Base-by-base conservation (phyloP, 2,888 invertebrate genomes). In the Scaptomyza polygonia region DNA sequence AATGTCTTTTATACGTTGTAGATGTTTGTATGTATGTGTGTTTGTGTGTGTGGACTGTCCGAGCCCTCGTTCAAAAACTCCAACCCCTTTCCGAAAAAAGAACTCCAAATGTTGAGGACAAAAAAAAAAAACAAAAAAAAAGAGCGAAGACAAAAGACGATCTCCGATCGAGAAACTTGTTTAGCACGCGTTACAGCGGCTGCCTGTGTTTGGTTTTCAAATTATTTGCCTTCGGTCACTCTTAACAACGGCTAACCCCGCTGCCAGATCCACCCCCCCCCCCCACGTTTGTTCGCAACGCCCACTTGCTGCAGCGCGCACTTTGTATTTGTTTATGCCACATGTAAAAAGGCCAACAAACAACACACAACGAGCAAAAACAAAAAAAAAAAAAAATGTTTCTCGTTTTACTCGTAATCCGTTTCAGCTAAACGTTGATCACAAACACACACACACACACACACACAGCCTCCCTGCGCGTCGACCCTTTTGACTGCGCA, bases 131-230 rank as follows among this genome's bases (percentile, higher is more conserved):
- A 25, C 25, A 25, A 25, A 25, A 25, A 56, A 34, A 43, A 27
- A 5, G 44, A 58, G n/a, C n/a, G 11, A 27, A 30, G 30, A 47
- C 47, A 32, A 86, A 72, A 81, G 75, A 79, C 77, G 79, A 72
- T 82, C 88, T 67, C 40, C 65, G 82, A 78, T 76, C 83, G 58
- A 77, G 66, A 84, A 83, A 87, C 87, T 88, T 88, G 87, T 89
- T 87, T 89, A 89, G 87, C 89, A 89, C 87, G 89, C 89, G 87
- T 87, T 89, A 76, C 89, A 79, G 74, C 86, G 78, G 89, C 87
- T 87, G 89, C 89, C 88, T 83, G 89, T 87, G 72, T 89, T 39
- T 86, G 83, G 64, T 88, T 80, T 80, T 87, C 83, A 72, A 82
- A 82, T 79, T 71, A 78, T 88, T 84, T 88, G 78, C 72, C 86